A percentile compares a stretch with the other conserved stretches of the same genome.
Conservation (phyloP, 1,140 invertebrate genomes). For the Phenacoccus solenopsis region DNA sequence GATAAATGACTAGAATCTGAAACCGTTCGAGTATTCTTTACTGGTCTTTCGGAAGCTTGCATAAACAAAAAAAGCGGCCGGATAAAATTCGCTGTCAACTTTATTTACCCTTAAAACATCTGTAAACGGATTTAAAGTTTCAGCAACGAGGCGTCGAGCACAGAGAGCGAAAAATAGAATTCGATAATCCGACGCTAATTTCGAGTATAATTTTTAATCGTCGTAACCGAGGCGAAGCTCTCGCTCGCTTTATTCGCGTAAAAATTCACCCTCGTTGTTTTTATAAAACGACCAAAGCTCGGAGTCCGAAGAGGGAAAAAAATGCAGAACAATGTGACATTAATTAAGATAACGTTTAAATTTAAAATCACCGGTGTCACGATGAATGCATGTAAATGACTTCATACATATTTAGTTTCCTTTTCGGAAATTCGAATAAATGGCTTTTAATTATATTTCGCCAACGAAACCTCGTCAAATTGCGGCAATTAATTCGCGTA, state of each 20-base stretch:
- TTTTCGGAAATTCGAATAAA: slow-evolving; percentile 10
- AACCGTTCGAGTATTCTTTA: too few species aligned
- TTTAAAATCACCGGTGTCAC: neutral
- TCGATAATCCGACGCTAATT: neutral
- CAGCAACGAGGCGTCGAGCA: too few species aligned
- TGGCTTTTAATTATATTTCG: slow-evolving; percentile 12
- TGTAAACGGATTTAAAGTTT: too few species aligned
- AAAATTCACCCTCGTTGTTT: neutral
- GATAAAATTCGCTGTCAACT: too few species aligned
- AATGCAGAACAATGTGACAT: neutral
- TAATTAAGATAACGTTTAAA: neutral
- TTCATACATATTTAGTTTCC: slow-evolving; percentile 11
- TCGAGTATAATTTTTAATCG: neutral
- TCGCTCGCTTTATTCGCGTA: too few species aligned
- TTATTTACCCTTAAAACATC: too few species aligned
- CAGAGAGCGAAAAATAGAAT: neutral
- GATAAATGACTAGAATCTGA: too few species aligned
- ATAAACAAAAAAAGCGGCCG: too few species aligned
- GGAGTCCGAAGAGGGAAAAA: neutral
- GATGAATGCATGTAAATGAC: slow-evolving; percentile 6
- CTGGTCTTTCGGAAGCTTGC: too few species aligned
- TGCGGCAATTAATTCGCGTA: neutral
- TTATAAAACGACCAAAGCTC: too few species aligned
- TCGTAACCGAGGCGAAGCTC: neutral
- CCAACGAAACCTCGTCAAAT: neutral